These are phyloP conservation scores for Keiferia lycopersicella DNA, from an alignment of 2,888 invertebrate species.

Conservation along the genomic window DNA sequence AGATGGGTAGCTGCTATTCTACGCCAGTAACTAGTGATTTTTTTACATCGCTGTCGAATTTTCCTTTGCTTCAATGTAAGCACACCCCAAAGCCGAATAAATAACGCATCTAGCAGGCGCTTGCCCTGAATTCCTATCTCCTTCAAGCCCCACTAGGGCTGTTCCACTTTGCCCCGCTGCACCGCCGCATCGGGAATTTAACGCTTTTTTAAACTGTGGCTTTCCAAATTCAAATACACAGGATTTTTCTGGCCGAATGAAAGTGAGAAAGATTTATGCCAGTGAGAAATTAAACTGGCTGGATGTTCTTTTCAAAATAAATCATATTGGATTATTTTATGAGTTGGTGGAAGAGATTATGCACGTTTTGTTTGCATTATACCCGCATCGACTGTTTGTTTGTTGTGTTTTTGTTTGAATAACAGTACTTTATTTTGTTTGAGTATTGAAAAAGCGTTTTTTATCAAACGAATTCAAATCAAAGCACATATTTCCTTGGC, in stretches of 20 bases:
- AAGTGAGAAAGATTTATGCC: conserved; percentile 6
- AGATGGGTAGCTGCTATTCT: too few relatives aligned
- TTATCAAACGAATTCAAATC: too few relatives aligned
- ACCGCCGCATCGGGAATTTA: background rate
- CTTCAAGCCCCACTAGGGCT: conserved; percentile 30
- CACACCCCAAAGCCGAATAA: conserved; percentile 25
- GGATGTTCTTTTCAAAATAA: background rate
- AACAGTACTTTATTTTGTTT: background rate
- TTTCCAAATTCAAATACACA: background rate
- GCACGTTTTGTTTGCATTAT: conserved; percentile 1
- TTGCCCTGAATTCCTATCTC: conserved; percentile 53
- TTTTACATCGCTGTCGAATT: background rate
- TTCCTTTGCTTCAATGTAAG: background rate
- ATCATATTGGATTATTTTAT: conserved; percentile 6
- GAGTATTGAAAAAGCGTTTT: background rate
- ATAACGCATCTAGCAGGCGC: conserved; percentile 35
- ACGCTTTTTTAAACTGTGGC: conserved; percentile 6
- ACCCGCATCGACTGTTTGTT: background rate
- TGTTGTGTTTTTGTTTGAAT: background rate
- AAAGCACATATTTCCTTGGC: too few relatives aligned
- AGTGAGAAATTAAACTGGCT: conserved; percentile 1
- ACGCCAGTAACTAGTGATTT: background rate
- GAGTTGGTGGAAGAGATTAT: conserved; percentile 9
- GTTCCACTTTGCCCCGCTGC: background rate
- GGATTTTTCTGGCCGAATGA: conserved; percentile 2